phyloP scores from a whole-genome alignment of 2,113 vertebrate species.

The Monarcha castaneiventris region DNA sequence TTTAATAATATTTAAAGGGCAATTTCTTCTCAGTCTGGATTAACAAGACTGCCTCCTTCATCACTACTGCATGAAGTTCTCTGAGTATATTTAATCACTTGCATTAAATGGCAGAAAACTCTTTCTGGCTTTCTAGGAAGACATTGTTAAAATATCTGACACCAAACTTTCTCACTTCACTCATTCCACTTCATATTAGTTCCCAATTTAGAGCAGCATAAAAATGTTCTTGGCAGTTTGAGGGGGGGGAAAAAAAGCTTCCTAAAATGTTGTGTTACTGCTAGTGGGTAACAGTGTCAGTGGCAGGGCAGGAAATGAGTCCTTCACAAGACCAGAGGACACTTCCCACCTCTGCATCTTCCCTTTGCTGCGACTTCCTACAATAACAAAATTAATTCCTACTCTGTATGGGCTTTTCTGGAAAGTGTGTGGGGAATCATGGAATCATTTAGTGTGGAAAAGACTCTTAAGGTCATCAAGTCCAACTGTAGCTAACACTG shows the following conservation, averaged over 20 bases:
- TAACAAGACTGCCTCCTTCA: neutral
- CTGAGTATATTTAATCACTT: neutral
- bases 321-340: neutral
- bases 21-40: neutral
- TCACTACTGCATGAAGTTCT: neutral
- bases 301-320: neutral
- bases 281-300: no score
- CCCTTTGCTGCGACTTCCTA: neutral
- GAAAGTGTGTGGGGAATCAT: neutral
- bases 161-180: neutral
- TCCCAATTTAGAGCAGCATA: conserved; percentile 11
- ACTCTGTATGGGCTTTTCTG: neutral
- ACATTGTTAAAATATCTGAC: neutral
- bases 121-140: neutral
- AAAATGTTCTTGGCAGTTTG: neutral
- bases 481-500: neutral
- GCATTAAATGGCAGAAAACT: neutral
- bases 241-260: neutral
- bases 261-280: neutral
- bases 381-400: neutral
- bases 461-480: neutral
- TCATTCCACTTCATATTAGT: neutral
- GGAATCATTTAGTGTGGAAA: neutral
- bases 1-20: neutral
- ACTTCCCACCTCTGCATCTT: neutral